These are phyloP conservation scores for Tangara arthus DNA, from an alignment of 2,797 vertebrate genomes.

Conservation along the genomic window DNA sequence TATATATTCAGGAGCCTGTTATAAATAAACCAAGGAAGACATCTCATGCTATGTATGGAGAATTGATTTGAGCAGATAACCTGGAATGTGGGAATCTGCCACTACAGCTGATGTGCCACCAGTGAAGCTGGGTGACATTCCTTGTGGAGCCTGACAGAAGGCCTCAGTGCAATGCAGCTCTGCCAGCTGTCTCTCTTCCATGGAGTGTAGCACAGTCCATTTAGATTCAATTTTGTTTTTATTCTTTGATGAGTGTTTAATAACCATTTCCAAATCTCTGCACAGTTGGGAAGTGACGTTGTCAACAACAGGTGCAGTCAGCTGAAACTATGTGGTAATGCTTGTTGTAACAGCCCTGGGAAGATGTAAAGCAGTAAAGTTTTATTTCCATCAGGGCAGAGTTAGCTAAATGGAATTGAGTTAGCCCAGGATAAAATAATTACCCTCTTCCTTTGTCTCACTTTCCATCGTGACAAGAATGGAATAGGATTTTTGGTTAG, in stretches of 20 bases:
- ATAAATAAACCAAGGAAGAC: not conserved
- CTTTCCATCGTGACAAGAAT: not conserved
- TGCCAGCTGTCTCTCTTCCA: slow-evolving; percentile 61
- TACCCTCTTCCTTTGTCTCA: not conserved
- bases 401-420: not conserved
- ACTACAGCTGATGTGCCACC: not conserved
- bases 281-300: slow-evolving; percentile 58
- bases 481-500: not conserved
- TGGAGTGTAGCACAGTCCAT: slow-evolving; percentile 21
- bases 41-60: not conserved
- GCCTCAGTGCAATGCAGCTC: not conserved
- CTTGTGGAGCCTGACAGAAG: slow-evolving; percentile 16
- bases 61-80: not conserved
- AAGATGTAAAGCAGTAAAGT: slow-evolving; percentile 7
- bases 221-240: slow-evolving; percentile 65
- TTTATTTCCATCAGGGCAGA: slow-evolving; percentile 10
- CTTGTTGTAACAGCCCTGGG: not conserved
- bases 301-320: slow-evolving; percentile 62
- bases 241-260: slow-evolving; percentile 69
- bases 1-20: not conserved
- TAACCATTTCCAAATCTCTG: slow-evolving; percentile 58
- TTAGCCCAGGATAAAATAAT: slow-evolving; percentile 12
- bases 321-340: slow-evolving; percentile 47
- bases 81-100: not conserved
- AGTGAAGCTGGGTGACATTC: not conserved